phyloP scores from a whole-genome alignment of 2,113 vertebrate genomes.

The Crotalus helleri region DNA sequence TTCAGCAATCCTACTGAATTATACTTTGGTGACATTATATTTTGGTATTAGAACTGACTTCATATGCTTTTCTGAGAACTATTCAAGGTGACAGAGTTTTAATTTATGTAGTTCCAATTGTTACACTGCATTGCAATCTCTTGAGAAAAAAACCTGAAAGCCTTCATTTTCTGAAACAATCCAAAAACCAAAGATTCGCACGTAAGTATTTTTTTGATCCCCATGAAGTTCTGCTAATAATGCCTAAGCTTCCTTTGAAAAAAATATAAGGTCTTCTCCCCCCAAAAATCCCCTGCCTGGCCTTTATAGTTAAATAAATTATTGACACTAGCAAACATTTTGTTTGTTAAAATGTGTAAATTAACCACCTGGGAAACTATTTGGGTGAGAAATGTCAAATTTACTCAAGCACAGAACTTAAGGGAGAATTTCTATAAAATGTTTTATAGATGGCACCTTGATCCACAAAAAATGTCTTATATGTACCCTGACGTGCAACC shows the following conservation, averaged over 20 bases:
- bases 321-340: neutral
- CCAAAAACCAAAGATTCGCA: neutral
- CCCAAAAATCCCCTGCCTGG: neutral
- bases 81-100: neutral
- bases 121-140: neutral
- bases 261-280: neutral
- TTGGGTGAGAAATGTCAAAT: no score
- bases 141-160: neutral
- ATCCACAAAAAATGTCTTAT: no score
- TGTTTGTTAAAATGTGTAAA: neutral
- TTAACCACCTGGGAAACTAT: no score
- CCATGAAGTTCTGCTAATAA: neutral
- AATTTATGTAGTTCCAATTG: neutral
- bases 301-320: neutral
- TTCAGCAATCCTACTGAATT: neutral
- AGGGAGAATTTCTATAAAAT: no score
- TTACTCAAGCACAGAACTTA: no score
- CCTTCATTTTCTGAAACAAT: neutral
- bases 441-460: no score
- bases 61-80: constrained; percentile 1
- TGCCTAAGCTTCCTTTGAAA: neutral
- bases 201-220: neutral
- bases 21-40: neutral
- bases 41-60: neutral
- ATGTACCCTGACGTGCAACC: no score